Percentiles rank a stretch among this genome's conserved stretches.
Conservation (phyloP, 2,113 vertebrate genomes). For the Corvus cornix region DNA sequence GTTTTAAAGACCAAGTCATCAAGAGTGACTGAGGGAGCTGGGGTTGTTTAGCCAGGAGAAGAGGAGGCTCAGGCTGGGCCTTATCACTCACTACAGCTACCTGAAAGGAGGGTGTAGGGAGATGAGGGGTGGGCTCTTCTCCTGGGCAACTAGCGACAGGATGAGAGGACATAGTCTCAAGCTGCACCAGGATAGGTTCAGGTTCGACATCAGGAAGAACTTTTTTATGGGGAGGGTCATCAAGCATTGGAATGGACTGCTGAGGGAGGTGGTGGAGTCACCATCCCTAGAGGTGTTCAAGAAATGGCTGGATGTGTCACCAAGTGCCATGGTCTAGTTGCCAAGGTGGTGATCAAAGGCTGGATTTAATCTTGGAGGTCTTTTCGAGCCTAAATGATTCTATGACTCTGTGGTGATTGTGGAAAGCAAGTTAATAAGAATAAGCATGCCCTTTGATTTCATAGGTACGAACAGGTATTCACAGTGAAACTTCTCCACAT, state of each 20-base stretch:
- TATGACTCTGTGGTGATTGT: background rate
- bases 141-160: background rate
- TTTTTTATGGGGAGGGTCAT: background rate
- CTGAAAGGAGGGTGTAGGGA: background rate
- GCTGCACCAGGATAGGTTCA: background rate
- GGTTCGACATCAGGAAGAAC: background rate
- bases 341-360: background rate
- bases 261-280: background rate
- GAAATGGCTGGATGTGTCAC: rapidly evolving
- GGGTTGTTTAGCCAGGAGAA: background rate
- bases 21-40: background rate
- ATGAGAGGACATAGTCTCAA: background rate
- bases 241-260: background rate
- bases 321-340: background rate
- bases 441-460: background rate
- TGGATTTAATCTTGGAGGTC: background rate
- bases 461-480: background rate
- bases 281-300: background rate
- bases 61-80: background rate
- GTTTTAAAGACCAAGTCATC: background rate
- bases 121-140: background rate
- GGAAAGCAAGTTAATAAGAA: background rate
- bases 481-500: background rate
- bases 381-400: background rate
- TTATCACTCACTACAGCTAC: background rate